Base-by-base conservation (phyloP, 2,113 vertebrate genomes). In the Ploceus nigricollis region DNA sequence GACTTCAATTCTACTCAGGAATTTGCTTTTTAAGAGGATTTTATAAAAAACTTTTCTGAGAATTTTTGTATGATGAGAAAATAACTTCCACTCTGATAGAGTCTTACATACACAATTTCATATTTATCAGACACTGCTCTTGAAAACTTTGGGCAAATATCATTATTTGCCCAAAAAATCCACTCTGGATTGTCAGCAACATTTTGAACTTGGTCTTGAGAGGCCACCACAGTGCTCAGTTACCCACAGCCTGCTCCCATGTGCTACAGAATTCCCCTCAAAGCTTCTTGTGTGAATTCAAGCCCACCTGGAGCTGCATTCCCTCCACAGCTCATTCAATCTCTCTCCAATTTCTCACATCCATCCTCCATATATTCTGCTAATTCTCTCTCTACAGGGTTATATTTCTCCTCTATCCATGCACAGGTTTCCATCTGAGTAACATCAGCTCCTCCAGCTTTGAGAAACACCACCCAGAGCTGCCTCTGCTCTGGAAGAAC, bases 401-500 rank as follows among this genome's bases (percentile, higher is more conserved):
- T 87, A 37, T 33, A 13, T n/a, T 64, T 60, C 53, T 68, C 21
- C 60, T 53, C 30, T 58, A 24, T 11, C 30, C 16, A 50, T 1
- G 8, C 57, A 42, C 2, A 22, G 40, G 33, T 71, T 87, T 92
- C 40, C 54, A 51, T 13, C 13, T 64, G 37, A 42, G 10, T 35
- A 60, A 44, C 35, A 31, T 8, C 27, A 70, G 10, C 40, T 71
- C 47, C 48, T 75, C 65, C 53, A 81, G 27, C 45, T 66, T 73
- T 0, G 0, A 68, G 17, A 82, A 57, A 56, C 2, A 15, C 4
- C 61, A 48, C 5, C 24, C 61, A 51, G 14, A 69, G 51, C 16
- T 79, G 30, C 42, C 71, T 69, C 73, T 87, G 54, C 33, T 82
- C 37, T 48, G 35, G 35, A 60, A 68, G 13, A 85, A 75, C 21